A percentile compares a stretch with the other conserved stretches of the same genome.
Evolutionary conservation across 1,140 invertebrate genomes (phyloP).

Genomic region (Hycleus cichorii): DNA sequence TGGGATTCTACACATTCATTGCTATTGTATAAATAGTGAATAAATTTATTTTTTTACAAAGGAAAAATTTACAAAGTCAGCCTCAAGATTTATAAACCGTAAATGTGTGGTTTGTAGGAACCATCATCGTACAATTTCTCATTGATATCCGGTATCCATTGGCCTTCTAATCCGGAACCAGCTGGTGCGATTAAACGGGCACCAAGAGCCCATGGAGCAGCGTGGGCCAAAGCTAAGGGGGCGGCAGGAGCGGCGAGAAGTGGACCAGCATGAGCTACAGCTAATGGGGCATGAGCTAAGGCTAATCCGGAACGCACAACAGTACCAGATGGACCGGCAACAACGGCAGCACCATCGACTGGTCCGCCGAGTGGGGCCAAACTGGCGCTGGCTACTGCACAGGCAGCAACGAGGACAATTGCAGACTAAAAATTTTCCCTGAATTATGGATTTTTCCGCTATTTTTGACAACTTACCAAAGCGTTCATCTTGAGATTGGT

Average conservation of each 20-base stretch:
- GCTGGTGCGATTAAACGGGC: constrained; percentile 1
- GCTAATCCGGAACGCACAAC: constrained; percentile 2
- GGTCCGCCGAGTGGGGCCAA: not conserved
- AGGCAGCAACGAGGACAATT: constrained; percentile 8
- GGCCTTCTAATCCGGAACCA: constrained; percentile 30
- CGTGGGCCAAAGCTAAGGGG: constrained; percentile 3
- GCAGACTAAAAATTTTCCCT: constrained; percentile 2
- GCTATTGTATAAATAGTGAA: no score
- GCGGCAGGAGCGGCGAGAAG: not conserved
- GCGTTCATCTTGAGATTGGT: constrained; percentile 8
- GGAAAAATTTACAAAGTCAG: not conserved
- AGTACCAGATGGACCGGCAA: constrained; percentile 7
- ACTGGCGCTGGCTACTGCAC: constrained; percentile 6
- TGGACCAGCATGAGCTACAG: not conserved
- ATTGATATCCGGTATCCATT: constrained; percentile 27
- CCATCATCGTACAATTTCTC: constrained; percentile 33
- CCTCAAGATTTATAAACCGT: constrained; percentile 6
- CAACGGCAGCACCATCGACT: constrained; percentile 8
- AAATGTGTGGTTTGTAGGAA: constrained; percentile 27
- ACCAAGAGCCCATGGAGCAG: constrained; percentile 9
- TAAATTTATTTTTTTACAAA: no score
- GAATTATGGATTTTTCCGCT: no score
- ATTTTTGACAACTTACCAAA: constrained; percentile 3
- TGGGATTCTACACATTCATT: no score
- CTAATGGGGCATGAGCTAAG: not conserved